Evolutionary conservation across 2,888 invertebrate genomes (phyloP).

Genomic region (Hirtodrosophila alboralis): DNA sequence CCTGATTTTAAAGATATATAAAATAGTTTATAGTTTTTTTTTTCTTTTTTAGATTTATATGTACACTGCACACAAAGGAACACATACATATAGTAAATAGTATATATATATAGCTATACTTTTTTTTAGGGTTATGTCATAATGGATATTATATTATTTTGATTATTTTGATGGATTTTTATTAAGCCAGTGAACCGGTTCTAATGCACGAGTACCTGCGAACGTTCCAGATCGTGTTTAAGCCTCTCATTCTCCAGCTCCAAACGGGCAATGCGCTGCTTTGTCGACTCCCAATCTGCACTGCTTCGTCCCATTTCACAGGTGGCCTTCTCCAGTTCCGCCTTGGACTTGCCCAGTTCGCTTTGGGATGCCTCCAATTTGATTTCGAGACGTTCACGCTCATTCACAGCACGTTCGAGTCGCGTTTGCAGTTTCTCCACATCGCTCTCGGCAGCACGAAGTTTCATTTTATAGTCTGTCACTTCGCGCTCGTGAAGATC

Average conservation of each 20-base stretch:
- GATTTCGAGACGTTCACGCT: constrained; percentile 95
- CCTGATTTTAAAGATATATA: constrained; percentile 22
- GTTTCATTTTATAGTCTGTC: constrained; percentile 97
- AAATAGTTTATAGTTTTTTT: background rate
- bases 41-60: constrained; percentile 35
- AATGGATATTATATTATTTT: constrained; percentile 37
- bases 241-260: constrained; percentile 96
- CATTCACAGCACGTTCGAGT: constrained; percentile 94
- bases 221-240: constrained; percentile 92
- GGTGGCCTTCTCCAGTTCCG: constrained; percentile 95
- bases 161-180: constrained; percentile 24
- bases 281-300: constrained; percentile 87
- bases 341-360: constrained; percentile 96
- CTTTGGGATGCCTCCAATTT: constrained; percentile 96
- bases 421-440: constrained; percentile 94
- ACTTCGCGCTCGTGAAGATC: constrained; percentile 96
- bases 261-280: constrained; percentile 91
- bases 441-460: constrained; percentile 95
- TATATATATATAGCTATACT: constrained; percentile 38
- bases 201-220: constrained; percentile 87
- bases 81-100: constrained; percentile 36
- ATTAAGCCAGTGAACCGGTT: constrained; percentile 61
- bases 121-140: constrained; percentile 33
- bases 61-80: constrained; percentile 57
- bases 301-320: constrained; percentile 94